Evolutionary conservation across 2,888 invertebrate species (phyloP).

Genomic region (Leptogaster cylindrica): DNA sequence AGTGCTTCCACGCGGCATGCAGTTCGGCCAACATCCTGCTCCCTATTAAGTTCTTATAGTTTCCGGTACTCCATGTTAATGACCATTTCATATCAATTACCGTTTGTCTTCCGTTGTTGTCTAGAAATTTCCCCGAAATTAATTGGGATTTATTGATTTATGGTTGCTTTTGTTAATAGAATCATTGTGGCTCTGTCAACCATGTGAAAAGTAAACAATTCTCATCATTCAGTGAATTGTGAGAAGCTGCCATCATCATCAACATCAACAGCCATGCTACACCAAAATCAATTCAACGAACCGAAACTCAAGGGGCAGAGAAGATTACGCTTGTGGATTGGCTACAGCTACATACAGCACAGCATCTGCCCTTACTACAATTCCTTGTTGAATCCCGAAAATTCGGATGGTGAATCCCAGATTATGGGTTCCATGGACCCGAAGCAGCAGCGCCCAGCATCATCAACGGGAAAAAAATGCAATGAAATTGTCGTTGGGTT

Average conservation of each 20-base stretch:
- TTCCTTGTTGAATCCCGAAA: neutral
- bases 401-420: neutral
- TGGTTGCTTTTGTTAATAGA: slow-evolving; percentile 45
- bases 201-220: slow-evolving; percentile 47
- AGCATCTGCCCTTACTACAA: neutral
- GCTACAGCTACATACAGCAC: neutral
- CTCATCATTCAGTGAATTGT: slow-evolving; percentile 17
- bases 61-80: slow-evolving; percentile 25
- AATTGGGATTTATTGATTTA: slow-evolving; percentile 48
- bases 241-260: slow-evolving; percentile 1
- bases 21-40: neutral
- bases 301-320: slow-evolving; percentile 18
- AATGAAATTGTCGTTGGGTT: slow-evolving; percentile 39
- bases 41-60: slow-evolving; percentile 11
- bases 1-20: neutral
- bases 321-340: neutral
- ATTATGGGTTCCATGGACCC: neutral
- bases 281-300: slow-evolving; percentile 6
- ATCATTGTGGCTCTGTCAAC: slow-evolving; percentile 45
- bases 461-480: slow-evolving; percentile 30
- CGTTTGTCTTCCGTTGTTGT: slow-evolving; percentile 7
- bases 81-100: slow-evolving; percentile 31
- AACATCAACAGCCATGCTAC: neutral
- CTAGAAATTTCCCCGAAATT: slow-evolving; percentile 36
- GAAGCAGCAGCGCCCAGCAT: neutral